Evolutionary conservation across 2,888 invertebrate species (phyloP), one percentile per base, ranked within the genome.

Genomic region (Drosophila imparisetae): DNA sequence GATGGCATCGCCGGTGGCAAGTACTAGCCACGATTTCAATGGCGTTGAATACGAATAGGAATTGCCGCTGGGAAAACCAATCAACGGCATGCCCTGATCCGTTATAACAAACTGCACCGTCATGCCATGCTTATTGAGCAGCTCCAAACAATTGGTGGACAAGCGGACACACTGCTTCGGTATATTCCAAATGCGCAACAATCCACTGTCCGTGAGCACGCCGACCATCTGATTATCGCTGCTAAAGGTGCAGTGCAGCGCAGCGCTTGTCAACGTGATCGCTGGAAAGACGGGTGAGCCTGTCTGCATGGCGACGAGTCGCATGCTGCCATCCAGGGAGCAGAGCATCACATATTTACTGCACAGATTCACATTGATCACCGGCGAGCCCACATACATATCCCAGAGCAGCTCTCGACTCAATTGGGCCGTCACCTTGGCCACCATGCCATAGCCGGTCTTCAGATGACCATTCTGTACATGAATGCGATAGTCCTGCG

Each of bases 31-130:
- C 7, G 96, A 94, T 86, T 95, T 95, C 89, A 98, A 94, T 89
- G 96, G 95, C 78, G 95, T 94, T 81, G 96, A 96, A 92, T 96
- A 98, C 67, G 97, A 96, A 90, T 96, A 98, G 3, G 97, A 96
- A 91, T 96, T 96, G 30, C 97, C 97, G 91, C 96, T 97, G 38
- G 96, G 96, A 40, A 98, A 94, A n/a, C 96, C 95, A 76, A 98
- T 94, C 91, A 98, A 94, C 0, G 98, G 98, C 90, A 96, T 95
- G 32, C 97, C 97, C 74, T 96, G 95, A 74, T 96, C 95, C 18
- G 96, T 86, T 90, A 93, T 80, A 92, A 93, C 84, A 95, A 94
- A 66, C 94, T 95, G 89, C 94, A 95, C 75, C 94, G 95, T 70
- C 94, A 95, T 30, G 94, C 95, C 72, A 53, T 92, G 91, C 65